Percentiles rank a stretch among this genome's conserved stretches.
Conservation (phyloP, 2,888 invertebrate species). For the Drosophila neotestacea region DNA sequence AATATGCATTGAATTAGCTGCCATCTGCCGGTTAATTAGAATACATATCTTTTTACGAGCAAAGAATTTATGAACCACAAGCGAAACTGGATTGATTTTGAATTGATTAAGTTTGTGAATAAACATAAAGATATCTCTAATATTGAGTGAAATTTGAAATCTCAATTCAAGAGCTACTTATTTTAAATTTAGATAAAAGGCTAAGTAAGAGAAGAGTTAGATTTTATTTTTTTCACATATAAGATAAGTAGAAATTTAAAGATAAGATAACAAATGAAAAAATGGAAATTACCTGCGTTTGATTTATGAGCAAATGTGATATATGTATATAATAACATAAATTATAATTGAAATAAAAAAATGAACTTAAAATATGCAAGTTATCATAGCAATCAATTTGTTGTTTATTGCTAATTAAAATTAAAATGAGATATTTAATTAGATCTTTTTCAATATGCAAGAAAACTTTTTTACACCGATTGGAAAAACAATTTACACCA, state of each 20-base stretch:
- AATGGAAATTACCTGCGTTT: too few species aligned
- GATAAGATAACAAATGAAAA: too few species aligned
- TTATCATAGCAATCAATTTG: background rate
- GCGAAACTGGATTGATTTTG: conserved; percentile 4
- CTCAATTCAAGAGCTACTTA: conserved; percentile 2
- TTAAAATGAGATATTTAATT: conserved; percentile 8
- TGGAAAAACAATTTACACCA: conserved; percentile 3
- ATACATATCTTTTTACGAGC: conserved; percentile 35
- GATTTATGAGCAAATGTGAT: too few species aligned
- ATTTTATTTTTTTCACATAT: background rate
- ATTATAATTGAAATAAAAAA: background rate
- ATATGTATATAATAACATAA: too few species aligned
- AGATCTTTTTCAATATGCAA: background rate
- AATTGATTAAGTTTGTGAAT: conserved; percentile 3
- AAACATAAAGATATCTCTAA: conserved; percentile 5
- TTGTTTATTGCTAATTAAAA: conserved; percentile 1
- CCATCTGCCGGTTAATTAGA: conserved; percentile 48
- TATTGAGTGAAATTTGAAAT: background rate
- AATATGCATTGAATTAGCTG: conserved; percentile 62
- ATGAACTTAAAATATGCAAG: background rate
- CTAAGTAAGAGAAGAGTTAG: background rate
- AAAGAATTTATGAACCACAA: conserved; percentile 33
- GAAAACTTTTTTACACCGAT: conserved; percentile 19
- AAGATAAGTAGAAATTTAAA: too few species aligned
- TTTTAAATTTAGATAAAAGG: background rate